Base-by-base conservation (phyloP, 2,888 invertebrate species). In the Eupithecia dodoneata region DNA sequence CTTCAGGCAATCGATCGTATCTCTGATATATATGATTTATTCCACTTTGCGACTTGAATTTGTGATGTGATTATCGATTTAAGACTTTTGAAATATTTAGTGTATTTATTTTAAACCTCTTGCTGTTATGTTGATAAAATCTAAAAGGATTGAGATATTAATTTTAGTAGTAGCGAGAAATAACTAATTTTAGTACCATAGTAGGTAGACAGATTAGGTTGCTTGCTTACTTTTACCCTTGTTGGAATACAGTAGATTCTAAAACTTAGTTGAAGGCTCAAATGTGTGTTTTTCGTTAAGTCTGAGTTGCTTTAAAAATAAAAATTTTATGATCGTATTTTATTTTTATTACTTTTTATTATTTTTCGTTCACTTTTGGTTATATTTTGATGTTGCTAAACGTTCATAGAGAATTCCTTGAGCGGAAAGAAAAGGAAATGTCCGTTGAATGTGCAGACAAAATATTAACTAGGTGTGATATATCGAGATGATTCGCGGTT, bases 401-500 rank as follows among this genome's bases (percentile, higher is more conserved):
- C 41, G 18, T 41, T 12, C 2, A 30, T 7, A 9, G 2, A 30
- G 30, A 3, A 63, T 13, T 41, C 2, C 42, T 15, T 66, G 13
- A 41, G 66, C 66, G 42, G 66, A 30, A 12, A 3, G 10, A 18
- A 59, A 59, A 59, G 5, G 30, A 63, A 42, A 45, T 30, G 55
- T 79, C 79, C 76, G 79, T 75, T 76, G 4, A 44, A 73, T 80
- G 77, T 76, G 69, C 71, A 74, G 45, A 65, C 71, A 66, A 78
- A 74, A 9, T 1, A 81, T 79, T 79, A 87, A 86, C 83, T 79
- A 87, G 85, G 74, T 84, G 82, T 87, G 81, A 85, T 87, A 81
- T 84, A 84, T 87, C 72, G 77, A 73, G 75, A 87, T 88, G 88
- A 88, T 85, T 84, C 79, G 88, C 84, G 81, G 80, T 86, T 86